Evolutionary conservation across 2,888 invertebrate genomes (phyloP), one percentile per base, ranked within the genome.

Genomic region (Vanessa cardui): DNA sequence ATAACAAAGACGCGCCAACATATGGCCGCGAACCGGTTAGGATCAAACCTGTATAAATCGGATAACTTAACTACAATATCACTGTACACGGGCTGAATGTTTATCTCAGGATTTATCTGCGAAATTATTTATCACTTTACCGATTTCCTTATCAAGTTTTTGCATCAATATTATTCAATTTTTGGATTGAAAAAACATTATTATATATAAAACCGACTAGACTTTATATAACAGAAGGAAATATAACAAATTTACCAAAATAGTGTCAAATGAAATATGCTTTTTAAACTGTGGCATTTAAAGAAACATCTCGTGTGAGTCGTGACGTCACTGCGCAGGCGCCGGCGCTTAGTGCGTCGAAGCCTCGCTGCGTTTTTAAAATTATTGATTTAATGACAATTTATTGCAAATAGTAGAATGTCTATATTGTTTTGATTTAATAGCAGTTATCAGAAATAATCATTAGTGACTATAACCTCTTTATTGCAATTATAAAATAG

Each of bases 261-360:
- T 4, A 39, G 12, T 12, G 4, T 4, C 4, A 39, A 12, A 39
- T 12, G 4, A 1, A 39, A 2, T 39, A 39, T 39, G 39, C 39
- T 39, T 39, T 39, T 26, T 39, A 12, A 39, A 45, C 58, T 62
- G 61, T 50, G 39, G 65, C 67, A 63, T 69, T 66, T 63, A 59
- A 62, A 71, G 70, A 71, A 58, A 61, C 66, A 71, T 69, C 69
- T 75, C 74, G 72, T 79, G 76, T 78, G 70, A 68, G 58, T 9
- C 44, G 62, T 72, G 72, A 70, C 71, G 70, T 73, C 83, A 70
- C 67, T 56, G 74, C 77, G 73, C 77, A 78, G 80, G 89, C 90
- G 90, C 90, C 90, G 90, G 89, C 90, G 89, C 89, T 84, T 82
- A 79, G 74, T 33, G 47, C 49, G 21, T 46, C 58, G 58, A 18